Evolutionary conservation across 1,140 invertebrate species (phyloP).

Genomic region (Eriocheir sinensis): DNA sequence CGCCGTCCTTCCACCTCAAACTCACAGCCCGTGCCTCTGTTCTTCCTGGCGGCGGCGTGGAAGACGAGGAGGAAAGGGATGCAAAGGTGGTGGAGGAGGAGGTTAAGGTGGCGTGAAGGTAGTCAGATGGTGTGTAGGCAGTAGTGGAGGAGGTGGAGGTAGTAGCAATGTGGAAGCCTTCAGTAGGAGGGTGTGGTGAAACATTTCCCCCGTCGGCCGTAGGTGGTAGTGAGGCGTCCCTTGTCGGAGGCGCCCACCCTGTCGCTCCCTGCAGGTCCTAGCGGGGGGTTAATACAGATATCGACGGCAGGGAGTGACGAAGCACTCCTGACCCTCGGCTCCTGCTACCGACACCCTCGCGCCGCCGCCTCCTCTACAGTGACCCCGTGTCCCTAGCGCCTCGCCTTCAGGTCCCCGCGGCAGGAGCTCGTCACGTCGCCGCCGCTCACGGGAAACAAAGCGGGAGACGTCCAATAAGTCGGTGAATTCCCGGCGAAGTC

Average conservation of each 20-base stretch:
- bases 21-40: neutral
- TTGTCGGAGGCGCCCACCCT: conserved; percentile 39
- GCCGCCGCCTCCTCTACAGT: conserved; percentile 27
- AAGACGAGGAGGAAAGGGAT: neutral
- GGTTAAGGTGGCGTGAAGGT: too few species aligned
- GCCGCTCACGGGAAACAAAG: neutral
- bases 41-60: neutral
- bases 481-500: conserved; percentile 41
- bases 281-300: conserved; percentile 77
- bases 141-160: neutral
- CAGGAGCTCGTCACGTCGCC: neutral
- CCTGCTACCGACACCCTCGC: conserved; percentile 67
- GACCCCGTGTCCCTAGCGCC: conserved; percentile 13
- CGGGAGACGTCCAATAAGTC: neutral
- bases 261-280: conserved; percentile 52
- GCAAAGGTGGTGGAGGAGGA: neutral
- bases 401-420: neutral
- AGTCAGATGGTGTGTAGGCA: too few species aligned
- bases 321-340: conserved; percentile 67
- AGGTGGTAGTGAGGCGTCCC: conserved; percentile 18
- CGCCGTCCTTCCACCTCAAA: neutral
- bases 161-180: neutral
- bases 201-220: conserved; percentile 16
- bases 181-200: conserved; percentile 33
- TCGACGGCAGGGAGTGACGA: conserved; percentile 71